Evolutionary conservation across 2,888 invertebrate species (phyloP).

Genomic region (Gonocerus acuteangulatus): DNA sequence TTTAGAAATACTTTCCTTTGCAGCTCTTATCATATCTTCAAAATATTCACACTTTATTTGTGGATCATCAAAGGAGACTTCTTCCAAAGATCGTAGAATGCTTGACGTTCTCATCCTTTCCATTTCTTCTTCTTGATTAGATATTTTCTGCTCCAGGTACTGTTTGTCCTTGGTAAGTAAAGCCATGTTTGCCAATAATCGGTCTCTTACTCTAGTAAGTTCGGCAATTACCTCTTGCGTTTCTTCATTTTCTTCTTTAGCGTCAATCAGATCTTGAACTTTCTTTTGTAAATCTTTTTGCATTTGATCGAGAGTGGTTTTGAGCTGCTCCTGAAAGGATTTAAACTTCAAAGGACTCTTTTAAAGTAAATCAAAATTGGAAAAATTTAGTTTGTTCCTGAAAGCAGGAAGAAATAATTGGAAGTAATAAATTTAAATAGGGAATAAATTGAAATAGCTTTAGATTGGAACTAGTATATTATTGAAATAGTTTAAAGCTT

Average conservation of each 20-base stretch:
- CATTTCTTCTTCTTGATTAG: slow-evolving; percentile 3
- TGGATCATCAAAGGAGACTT: slow-evolving; percentile 16
- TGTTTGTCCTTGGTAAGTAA: slow-evolving; percentile 13
- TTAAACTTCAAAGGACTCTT: too few relatives aligned
- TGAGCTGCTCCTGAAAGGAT: slow-evolving; percentile 19
- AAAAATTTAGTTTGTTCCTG: too few relatives aligned
- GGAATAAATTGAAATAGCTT: too few relatives aligned
- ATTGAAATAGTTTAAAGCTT: too few relatives aligned
- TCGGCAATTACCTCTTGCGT: slow-evolving; percentile 11
- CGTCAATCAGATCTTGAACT: slow-evolving; percentile 15
- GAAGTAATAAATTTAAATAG: too few relatives aligned
- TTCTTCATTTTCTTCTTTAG: slow-evolving; percentile 11
- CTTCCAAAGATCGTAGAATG: slow-evolving; percentile 2
- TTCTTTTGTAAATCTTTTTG: slow-evolving; percentile 14
- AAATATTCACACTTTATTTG: slow-evolving; percentile 30
- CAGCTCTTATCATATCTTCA: slow-evolving; percentile 24
- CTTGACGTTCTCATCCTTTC: slow-evolving; percentile 6
- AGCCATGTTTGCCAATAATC: neutral
- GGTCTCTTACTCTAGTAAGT: slow-evolving; percentile 8
- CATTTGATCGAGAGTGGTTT: slow-evolving; percentile 4
- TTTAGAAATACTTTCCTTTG: slow-evolving; percentile 12
- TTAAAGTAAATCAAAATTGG: too few relatives aligned
- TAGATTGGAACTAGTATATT: too few relatives aligned
- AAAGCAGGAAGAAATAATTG: too few relatives aligned
- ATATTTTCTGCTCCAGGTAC: slow-evolving; percentile 6